These are phyloP conservation scores for Perizoma flavofasciatum DNA, from an alignment of 2,888 invertebrate genomes.

Conservation along the genomic window DNA sequence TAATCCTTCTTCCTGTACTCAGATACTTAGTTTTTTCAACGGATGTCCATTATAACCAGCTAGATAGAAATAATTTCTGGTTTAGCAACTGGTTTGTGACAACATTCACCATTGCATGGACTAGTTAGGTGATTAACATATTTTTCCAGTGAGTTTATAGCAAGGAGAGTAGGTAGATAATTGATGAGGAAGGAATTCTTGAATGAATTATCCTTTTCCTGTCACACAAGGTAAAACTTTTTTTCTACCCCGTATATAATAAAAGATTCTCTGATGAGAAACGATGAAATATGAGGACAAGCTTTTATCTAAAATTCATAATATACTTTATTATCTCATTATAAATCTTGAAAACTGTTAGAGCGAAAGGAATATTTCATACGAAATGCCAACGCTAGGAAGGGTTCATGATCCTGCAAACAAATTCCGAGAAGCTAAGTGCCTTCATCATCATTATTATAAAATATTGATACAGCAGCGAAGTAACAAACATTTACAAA, in stretches of 20 bases:
- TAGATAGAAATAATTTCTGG: constrained; percentile 11
- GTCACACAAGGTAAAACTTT: constrained; percentile 16
- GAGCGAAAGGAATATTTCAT: constrained; percentile 17
- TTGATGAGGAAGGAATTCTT: constrained; percentile 29
- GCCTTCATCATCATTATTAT: constrained; percentile 21
- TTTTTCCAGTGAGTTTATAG: constrained; percentile 25
- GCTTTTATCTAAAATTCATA: too few species aligned
- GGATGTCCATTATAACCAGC: constrained; percentile 15
- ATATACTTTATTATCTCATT: background rate
- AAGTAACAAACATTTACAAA: constrained; percentile 18
- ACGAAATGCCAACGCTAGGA: constrained; percentile 15
- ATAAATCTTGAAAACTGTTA: constrained; percentile 14
- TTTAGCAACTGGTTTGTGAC: constrained; percentile 26
- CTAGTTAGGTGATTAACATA: constrained; percentile 25
- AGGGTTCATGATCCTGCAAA: constrained; percentile 25
- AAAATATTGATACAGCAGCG: constrained; percentile 22
- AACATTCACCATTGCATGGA: constrained; percentile 25
- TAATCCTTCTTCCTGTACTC: constrained; percentile 14
- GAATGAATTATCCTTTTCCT: constrained; percentile 20
- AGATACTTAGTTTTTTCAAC: constrained; percentile 3
- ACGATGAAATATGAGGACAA: background rate
- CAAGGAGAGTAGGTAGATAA: constrained; percentile 16
- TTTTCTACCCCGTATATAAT: background rate
- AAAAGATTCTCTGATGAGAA: background rate
- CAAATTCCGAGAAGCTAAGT: constrained; percentile 23